Evolutionary conservation across 92 coral and sea anemone species (phyloP).

Genomic region (Phenganax subtilis): DNA sequence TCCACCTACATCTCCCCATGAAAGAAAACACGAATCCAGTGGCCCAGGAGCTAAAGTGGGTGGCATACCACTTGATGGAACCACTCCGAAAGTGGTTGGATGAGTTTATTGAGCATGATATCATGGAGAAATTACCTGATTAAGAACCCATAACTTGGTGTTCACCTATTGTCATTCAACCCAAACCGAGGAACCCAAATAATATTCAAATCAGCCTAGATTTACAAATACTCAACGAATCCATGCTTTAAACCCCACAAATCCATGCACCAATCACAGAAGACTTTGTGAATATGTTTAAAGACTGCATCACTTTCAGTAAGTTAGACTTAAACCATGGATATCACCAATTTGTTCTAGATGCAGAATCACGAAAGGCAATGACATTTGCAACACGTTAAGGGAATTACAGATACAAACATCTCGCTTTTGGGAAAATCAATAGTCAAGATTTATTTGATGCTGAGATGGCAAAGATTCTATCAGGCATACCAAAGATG

Average conservation of each 20-base stretch:
- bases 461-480: slow-evolving; percentile 44
- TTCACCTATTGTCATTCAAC: slow-evolving; percentile 49
- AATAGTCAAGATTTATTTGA: slow-evolving; percentile 61
- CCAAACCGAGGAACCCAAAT: slow-evolving; percentile 46
- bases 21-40: slow-evolving; percentile 46
- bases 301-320: slow-evolving; percentile 18
- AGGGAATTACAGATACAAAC: slow-evolving; percentile 57
- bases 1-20: slow-evolving; percentile 47
- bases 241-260: slow-evolving; percentile 37
- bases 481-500: slow-evolving; percentile 25
- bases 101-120: slow-evolving; percentile 38
- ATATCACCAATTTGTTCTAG: slow-evolving; percentile 17
- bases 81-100: slow-evolving; percentile 44
- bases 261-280: slow-evolving; percentile 41
- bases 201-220: slow-evolving; percentile 37
- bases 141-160: slow-evolving; percentile 51
- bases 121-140: slow-evolving; percentile 54
- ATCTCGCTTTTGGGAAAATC: slow-evolving; percentile 49
- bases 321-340: slow-evolving; percentile 30
- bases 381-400: slow-evolving; percentile 55
- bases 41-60: slow-evolving; percentile 45
- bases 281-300: not conserved
- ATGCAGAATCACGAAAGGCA: slow-evolving; percentile 38
- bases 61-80: slow-evolving; percentile 31
- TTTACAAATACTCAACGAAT: slow-evolving; percentile 25